phyloP scores from a whole-genome alignment of 2,113 vertebrate species.

The Eulacestoma nigropectus region DNA sequence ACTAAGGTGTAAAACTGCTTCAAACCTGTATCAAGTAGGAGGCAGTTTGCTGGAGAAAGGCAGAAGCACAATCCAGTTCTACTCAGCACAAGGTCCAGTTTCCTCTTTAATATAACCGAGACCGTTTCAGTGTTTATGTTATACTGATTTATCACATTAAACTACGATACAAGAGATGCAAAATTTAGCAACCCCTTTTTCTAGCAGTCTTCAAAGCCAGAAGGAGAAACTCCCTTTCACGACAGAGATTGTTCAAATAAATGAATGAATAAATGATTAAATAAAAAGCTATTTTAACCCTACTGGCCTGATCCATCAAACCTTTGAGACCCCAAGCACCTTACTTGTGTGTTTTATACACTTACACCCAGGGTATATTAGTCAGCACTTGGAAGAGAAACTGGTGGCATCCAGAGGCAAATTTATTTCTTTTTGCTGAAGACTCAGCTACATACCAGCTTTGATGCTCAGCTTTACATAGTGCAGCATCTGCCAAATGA shows the following conservation, averaged over 20 bases:
- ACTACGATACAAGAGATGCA: accelerated
- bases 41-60: background rate
- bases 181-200: background rate
- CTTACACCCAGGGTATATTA: background rate
- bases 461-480: background rate
- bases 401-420: background rate
- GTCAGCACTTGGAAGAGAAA: background rate
- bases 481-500: background rate
- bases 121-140: background rate
- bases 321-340: background rate
- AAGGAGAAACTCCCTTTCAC: background rate
- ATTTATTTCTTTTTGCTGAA: background rate
- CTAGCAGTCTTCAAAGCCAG: background rate
- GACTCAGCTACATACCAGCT: background rate
- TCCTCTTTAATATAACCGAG: background rate
- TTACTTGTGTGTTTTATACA: background rate
- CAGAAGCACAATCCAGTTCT: background rate
- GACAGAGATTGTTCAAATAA: background rate
- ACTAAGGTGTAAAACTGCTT: background rate
- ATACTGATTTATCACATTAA: background rate
- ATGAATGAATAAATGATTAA: background rate
- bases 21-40: background rate
- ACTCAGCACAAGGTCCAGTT: background rate
- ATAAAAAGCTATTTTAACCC: background rate
- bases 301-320: background rate